A percentile compares a stretch with the other conserved stretches of the same genome.
Conservation (phyloP, 2,888 invertebrate genomes). For the Polyommatus icarus region DNA sequence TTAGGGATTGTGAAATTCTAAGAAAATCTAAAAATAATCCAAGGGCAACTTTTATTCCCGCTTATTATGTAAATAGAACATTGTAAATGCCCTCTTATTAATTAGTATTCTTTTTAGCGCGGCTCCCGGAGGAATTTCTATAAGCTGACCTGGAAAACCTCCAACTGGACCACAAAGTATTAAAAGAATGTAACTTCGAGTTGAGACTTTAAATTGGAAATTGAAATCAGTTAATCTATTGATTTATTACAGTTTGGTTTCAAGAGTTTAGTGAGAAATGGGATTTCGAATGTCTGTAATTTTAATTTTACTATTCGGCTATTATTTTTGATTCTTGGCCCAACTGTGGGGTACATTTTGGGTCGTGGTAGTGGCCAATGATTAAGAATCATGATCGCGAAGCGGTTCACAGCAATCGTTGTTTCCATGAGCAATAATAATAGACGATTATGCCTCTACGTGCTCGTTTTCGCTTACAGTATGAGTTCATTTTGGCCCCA, state of each 20-base stretch:
- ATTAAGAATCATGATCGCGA: too few species aligned
- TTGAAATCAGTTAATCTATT: slow-evolving; percentile 1
- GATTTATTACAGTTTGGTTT: slow-evolving; percentile 6
- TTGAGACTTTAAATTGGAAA: slow-evolving; percentile 16
- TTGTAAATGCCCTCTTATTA: not conserved
- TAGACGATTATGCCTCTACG: not conserved
- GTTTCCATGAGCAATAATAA: too few species aligned
- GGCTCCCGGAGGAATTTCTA: not conserved
- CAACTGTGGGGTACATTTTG: too few species aligned
- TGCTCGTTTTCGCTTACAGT: not conserved
- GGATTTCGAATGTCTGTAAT: not conserved
- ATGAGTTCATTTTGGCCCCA: not conserved
- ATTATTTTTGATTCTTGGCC: not conserved
- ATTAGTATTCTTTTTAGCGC: slow-evolving; percentile 25
- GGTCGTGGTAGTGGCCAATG: too few species aligned
- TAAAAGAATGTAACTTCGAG: slow-evolving; percentile 22
- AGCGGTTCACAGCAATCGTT: too few species aligned
- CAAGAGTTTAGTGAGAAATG: not conserved
- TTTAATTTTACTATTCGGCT: not conserved
- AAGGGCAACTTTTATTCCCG: not conserved
- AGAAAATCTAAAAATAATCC: not conserved
- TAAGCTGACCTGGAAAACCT: slow-evolving; percentile 24
- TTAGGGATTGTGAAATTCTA: too few species aligned
- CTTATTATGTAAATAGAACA: not conserved
- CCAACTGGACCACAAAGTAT: slow-evolving; percentile 24